A percentile compares a stretch with the other conserved stretches of the same genome.
phyloP scores from a whole-genome alignment of 2,888 invertebrate species.

The Coelinius sp. region DNA sequence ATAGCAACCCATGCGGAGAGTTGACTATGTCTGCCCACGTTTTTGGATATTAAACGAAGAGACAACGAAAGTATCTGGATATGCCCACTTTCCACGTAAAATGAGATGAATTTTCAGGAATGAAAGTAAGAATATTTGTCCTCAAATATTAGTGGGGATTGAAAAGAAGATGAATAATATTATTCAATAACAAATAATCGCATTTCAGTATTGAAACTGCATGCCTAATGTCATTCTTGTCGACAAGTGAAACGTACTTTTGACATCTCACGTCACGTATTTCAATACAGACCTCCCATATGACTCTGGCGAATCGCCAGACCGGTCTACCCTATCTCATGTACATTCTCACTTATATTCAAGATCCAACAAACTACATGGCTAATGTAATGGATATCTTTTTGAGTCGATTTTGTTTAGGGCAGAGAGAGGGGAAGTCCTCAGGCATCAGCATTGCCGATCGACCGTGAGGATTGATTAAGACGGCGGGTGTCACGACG shows the following conservation, averaged over 20 bases:
- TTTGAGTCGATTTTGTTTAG: conserved; percentile 6
- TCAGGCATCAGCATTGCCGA: conserved; percentile 22
- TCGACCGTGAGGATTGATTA: conserved; percentile 34
- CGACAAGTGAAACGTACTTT: conserved; percentile 24
- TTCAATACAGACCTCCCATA: conserved; percentile 36
- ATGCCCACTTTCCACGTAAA: background rate
- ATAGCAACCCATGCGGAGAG: conserved; percentile 27
- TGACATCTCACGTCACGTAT: conserved; percentile 24
- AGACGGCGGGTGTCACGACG: conserved; percentile 36
- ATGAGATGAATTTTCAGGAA: background rate
- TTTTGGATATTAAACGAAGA: conserved; percentile 3
- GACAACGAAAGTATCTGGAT: background rate
- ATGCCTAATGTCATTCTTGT: background rate
- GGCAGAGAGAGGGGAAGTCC: background rate
- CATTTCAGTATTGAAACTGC: background rate
- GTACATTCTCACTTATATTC: conserved; percentile 3
- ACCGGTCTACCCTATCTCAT: conserved; percentile 19
- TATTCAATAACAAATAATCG: background rate
- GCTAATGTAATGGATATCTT: conserved; percentile 19
- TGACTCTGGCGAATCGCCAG: conserved; percentile 34
- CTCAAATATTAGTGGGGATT: background rate
- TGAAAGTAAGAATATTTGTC: background rate
- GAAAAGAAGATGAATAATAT: background rate
- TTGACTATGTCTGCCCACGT: conserved; percentile 7
- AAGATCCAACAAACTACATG: conserved; percentile 14